Percentiles rank a stretch among this genome's conserved stretches.
Evolutionary conservation across 2,797 vertebrate species (phyloP).

Genomic region (Botia kubotai): DNA sequence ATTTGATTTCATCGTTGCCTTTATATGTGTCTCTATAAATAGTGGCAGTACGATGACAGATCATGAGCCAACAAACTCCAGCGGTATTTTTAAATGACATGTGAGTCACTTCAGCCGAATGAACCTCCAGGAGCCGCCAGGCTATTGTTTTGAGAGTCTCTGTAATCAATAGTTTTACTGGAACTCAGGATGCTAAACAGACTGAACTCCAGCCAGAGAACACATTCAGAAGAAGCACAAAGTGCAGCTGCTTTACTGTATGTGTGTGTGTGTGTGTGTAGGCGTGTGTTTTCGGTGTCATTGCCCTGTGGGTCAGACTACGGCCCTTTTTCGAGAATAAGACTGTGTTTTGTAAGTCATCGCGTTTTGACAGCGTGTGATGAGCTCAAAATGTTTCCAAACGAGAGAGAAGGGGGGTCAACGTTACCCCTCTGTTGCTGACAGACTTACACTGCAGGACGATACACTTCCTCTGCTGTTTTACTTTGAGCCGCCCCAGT

Average conservation of each 20-base stretch:
- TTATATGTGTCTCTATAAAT: background rate
- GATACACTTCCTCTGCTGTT: constrained; percentile 78
- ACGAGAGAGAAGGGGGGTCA: constrained; percentile 63
- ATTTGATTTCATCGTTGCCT: background rate
- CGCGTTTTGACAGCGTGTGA: constrained; percentile 73
- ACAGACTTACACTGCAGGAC: constrained; percentile 67
- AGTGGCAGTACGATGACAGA: background rate
- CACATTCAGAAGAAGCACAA: constrained; percentile 12
- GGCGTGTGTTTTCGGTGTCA: constrained; percentile 58
- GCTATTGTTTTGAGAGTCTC: constrained; percentile 13
- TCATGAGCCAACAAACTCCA: background rate
- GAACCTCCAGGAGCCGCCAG: constrained; percentile 10
- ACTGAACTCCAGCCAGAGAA: constrained; percentile 18
- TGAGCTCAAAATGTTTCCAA: constrained; percentile 74
- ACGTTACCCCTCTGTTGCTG: constrained; percentile 68
- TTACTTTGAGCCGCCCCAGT: constrained; percentile 71
- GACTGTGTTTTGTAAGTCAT: constrained; percentile 71
- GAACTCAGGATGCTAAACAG: constrained; percentile 16
- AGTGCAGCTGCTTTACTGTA: constrained; percentile 24
- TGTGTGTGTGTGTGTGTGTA: constrained; percentile 1
- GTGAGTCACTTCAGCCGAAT: constrained; percentile 23
- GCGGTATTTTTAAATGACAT: background rate
- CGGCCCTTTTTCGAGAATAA: constrained; percentile 59
- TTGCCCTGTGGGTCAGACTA: constrained; percentile 32
- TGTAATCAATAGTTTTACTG: constrained; percentile 33